A percentile compares a stretch with the other conserved stretches of the same genome.
Conservation (phyloP, 2,888 invertebrate genomes). For the Leucoma salicis region DNA sequence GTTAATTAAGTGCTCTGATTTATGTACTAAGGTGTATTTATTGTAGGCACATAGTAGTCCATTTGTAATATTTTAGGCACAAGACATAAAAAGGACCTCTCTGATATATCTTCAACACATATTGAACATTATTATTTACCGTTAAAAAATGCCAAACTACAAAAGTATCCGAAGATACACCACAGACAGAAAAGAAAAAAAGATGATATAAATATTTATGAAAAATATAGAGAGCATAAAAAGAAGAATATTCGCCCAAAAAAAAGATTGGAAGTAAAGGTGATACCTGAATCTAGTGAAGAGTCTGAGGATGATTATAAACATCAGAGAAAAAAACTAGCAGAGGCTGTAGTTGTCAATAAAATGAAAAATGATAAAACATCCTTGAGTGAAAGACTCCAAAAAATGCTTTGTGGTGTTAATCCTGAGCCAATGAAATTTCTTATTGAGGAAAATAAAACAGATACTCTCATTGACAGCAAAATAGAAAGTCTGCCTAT, state of each 20-base stretch:
- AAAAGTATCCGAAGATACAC: slow-evolving; percentile 30
- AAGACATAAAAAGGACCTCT: slow-evolving; percentile 44
- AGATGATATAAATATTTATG: slow-evolving; percentile 24
- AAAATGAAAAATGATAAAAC: slow-evolving; percentile 57
- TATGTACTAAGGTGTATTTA: slow-evolving; percentile 15
- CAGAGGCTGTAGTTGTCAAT: slow-evolving; percentile 77
- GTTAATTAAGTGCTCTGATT: slow-evolving; percentile 15
- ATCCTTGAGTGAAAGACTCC: slow-evolving; percentile 64
- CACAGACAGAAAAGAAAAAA: slow-evolving; percentile 53
- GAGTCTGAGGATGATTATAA: slow-evolving; percentile 72
- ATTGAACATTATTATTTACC: slow-evolving; percentile 46
- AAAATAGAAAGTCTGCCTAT: slow-evolving; percentile 14
- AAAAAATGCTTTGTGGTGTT: slow-evolving; percentile 60
- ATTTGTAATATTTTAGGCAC: slow-evolving; percentile 40
- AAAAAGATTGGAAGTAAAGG: slow-evolving; percentile 46
- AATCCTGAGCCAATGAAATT: slow-evolving; percentile 33
- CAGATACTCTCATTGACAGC: slow-evolving; percentile 11
- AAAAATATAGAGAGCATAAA: slow-evolving; percentile 44
- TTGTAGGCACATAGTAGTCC: slow-evolving; percentile 28
- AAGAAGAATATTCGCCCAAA: slow-evolving; percentile 46
- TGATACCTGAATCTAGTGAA: slow-evolving; percentile 61
- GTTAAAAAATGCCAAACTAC: slow-evolving; percentile 30
- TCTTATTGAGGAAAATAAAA: slow-evolving; percentile 23
- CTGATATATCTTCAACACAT: slow-evolving; percentile 61
- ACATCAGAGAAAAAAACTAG: slow-evolving; percentile 73